These are phyloP conservation scores for Poecilia gillii DNA, from an alignment of 2,797 vertebrate species.

Conservation along the genomic window DNA sequence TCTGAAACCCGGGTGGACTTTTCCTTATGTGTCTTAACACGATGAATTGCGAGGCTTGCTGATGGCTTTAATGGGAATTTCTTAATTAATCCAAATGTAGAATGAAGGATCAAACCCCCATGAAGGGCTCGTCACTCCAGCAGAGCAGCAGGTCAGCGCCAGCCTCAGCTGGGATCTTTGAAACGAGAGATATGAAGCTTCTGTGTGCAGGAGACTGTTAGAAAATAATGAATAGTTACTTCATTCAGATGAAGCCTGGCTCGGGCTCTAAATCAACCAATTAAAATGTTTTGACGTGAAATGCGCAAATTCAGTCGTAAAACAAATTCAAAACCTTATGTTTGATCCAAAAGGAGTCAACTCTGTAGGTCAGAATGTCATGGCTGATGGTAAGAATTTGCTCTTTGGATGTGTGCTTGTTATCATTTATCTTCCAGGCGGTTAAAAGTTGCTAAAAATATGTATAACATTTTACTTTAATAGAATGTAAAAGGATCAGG, in stretches of 20 bases:
- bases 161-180: constrained; percentile 68
- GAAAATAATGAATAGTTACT: constrained; percentile 73
- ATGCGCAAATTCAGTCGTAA: constrained; percentile 78
- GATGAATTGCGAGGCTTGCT: constrained; percentile 76
- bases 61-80: constrained; percentile 80
- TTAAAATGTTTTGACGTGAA: constrained; percentile 78
- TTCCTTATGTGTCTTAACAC: constrained; percentile 80
- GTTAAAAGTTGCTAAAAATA: background rate
- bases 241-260: constrained; percentile 63
- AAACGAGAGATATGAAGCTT: constrained; percentile 69
- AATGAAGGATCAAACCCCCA: constrained; percentile 76
- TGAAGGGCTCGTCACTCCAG: constrained; percentile 74
- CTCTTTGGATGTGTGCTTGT: constrained; percentile 53
- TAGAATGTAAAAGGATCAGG: background rate
- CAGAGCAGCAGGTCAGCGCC: constrained; percentile 78
- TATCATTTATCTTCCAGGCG: constrained; percentile 43
- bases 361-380: constrained; percentile 66
- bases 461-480: background rate
- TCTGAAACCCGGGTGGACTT: constrained; percentile 71
- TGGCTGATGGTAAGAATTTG: constrained; percentile 62
- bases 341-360: constrained; percentile 65
- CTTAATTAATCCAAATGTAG: constrained; percentile 85
- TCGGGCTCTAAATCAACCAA: constrained; percentile 73
- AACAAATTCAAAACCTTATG: constrained; percentile 74
- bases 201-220: constrained; percentile 61